Percentiles rank a stretch among this genome's conserved stretches.
Conservation (phyloP, 2,888 invertebrate species). For the Lithophane ornitopus region DNA sequence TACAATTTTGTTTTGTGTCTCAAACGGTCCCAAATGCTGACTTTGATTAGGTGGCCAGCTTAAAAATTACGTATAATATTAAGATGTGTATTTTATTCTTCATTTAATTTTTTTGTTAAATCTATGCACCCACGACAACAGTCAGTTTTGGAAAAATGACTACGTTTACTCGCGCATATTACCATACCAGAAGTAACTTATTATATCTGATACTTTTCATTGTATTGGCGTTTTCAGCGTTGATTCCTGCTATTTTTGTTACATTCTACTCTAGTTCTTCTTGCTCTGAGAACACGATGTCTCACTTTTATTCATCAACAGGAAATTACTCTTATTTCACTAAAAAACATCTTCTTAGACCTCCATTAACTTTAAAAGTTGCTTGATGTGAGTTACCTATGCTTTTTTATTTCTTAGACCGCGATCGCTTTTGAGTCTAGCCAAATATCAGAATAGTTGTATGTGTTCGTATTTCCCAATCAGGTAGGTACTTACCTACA, state of each 20-base stretch:
- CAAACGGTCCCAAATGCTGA: not conserved
- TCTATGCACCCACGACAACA: slow-evolving; percentile 62
- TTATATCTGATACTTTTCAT: slow-evolving; percentile 73
- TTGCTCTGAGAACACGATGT: slow-evolving; percentile 78
- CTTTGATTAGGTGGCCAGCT: not conserved
- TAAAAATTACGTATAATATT: not conserved
- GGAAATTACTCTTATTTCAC: slow-evolving; percentile 62
- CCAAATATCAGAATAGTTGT: not conserved
- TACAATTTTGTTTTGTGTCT: not conserved
- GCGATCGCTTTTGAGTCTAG: not conserved
- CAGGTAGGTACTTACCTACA: not conserved
- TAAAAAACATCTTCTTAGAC: slow-evolving; percentile 56
- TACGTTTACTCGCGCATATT: slow-evolving; percentile 49
- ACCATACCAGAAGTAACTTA: slow-evolving; percentile 62
- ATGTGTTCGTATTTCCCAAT: not conserved
- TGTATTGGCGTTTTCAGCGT: slow-evolving; percentile 74
- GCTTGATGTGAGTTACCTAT: slow-evolving; percentile 11
- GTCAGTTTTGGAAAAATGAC: slow-evolving; percentile 27
- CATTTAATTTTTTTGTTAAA: slow-evolving; percentile 17
- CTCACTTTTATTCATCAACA: slow-evolving; percentile 72
- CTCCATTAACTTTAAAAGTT: slow-evolving; percentile 39
- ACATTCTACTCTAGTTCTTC: slow-evolving; percentile 72
- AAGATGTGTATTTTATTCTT: not conserved
- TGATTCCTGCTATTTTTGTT: slow-evolving; percentile 80
- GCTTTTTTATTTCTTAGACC: not conserved